Conservation (phyloP, 1,140 invertebrate species). For the Samia ricini region DNA sequence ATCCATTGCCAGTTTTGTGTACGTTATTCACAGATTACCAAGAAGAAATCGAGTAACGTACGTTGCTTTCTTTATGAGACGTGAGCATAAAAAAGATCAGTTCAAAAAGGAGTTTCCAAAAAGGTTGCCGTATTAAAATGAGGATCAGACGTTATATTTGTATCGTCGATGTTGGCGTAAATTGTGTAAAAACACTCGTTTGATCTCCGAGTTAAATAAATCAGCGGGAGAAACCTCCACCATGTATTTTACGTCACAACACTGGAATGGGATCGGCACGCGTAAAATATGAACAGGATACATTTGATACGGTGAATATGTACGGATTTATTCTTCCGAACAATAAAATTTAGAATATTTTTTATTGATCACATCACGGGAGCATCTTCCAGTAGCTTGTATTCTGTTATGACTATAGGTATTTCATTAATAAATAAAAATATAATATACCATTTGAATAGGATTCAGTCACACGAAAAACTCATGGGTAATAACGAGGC, state of each 20-base stretch:
- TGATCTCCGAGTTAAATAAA: conserved; percentile 33
- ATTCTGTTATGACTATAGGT: neutral
- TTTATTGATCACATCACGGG: conserved; percentile 12
- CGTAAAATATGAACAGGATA: conserved; percentile 36
- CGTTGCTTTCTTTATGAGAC: no score
- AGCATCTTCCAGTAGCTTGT: neutral
- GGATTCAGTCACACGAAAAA: no score
- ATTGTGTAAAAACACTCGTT: conserved; percentile 24
- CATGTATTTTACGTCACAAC: conserved; percentile 32
- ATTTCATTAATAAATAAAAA: no score
- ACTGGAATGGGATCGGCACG: conserved; percentile 20
- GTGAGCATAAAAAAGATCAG: no score
- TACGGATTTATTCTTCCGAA: conserved; percentile 25
- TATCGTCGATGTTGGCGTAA: neutral
- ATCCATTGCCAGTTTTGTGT: no score
- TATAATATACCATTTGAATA: neutral
- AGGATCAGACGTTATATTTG: neutral
- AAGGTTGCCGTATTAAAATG: neutral
- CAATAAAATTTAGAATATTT: conserved; percentile 32
- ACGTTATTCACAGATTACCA: no score
- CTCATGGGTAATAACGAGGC: no score
- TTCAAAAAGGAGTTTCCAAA: neutral
- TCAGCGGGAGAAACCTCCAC: conserved; percentile 22
- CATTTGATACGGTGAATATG: conserved; percentile 32
- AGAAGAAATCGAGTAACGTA: no score